These are phyloP conservation scores for Apoda limacodes DNA, from an alignment of 2,888 invertebrate genomes.

Conservation along the genomic window DNA sequence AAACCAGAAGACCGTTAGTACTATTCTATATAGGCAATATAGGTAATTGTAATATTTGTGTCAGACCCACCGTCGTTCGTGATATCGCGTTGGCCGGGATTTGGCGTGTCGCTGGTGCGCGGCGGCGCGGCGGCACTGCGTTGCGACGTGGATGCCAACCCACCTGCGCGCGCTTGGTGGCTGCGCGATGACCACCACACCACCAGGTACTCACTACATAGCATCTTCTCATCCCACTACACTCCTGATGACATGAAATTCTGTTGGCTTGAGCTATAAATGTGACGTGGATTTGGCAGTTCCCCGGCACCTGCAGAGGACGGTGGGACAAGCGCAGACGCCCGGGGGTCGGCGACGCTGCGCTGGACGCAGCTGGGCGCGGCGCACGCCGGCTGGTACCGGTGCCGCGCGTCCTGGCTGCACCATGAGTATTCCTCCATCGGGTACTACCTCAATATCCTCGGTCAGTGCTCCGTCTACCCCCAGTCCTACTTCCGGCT, in stretches of 20 bases:
- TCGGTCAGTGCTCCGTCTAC: slow-evolving; percentile 75
- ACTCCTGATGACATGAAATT: neutral
- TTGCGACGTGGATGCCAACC: slow-evolving; percentile 95
- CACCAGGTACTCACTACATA: slow-evolving; percentile 51
- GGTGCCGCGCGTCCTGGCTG: slow-evolving; percentile 87
- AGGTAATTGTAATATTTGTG: no score
- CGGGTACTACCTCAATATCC: slow-evolving; percentile 89
- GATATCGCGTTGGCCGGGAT: slow-evolving; percentile 92
- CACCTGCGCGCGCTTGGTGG: slow-evolving; percentile 88
- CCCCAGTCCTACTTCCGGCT: neutral
- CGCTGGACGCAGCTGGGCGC: slow-evolving; percentile 85
- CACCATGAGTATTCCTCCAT: slow-evolving; percentile 89
- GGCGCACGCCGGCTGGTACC: slow-evolving; percentile 93
- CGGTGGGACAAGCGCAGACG: slow-evolving; percentile 28
- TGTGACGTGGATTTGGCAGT: neutral
- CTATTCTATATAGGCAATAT: neutral
- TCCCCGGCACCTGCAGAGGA: slow-evolving; percentile 35
- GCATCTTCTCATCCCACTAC: no score
- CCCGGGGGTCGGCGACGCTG: slow-evolving; percentile 72
- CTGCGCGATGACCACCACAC: slow-evolving; percentile 66
- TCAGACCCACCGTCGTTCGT: slow-evolving; percentile 92
- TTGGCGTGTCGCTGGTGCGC: slow-evolving; percentile 88
- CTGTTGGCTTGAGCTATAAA: neutral
- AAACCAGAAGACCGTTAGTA: neutral
- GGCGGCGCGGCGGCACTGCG: slow-evolving; percentile 90